Evolutionary conservation across 2,888 invertebrate species (phyloP).

Genomic region (Galerucella calmariensis): DNA sequence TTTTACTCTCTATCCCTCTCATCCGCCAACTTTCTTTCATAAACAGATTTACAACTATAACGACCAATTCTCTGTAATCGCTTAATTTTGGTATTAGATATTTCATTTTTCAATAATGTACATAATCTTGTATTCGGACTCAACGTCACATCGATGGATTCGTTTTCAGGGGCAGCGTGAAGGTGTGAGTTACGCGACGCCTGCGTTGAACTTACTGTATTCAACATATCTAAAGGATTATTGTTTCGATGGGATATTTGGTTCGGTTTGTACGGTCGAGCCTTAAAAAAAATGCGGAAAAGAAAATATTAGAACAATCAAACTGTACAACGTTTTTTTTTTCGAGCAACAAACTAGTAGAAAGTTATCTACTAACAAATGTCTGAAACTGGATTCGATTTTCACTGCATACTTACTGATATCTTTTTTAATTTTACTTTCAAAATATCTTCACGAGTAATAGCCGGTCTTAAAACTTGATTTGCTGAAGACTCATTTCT

Average conservation of each 20-base stretch:
- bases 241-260: conserved; percentile 41
- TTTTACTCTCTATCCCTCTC: conserved; percentile 16
- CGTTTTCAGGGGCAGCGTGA: conserved; percentile 41
- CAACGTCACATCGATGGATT: conserved; percentile 44
- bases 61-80: conserved; percentile 54
- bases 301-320: too few species aligned
- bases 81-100: conserved; percentile 54
- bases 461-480: conserved; percentile 55
- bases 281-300: conserved; percentile 22
- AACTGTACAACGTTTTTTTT: too few species aligned
- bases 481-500: not conserved
- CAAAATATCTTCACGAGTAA: conserved; percentile 62
- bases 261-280: conserved; percentile 33
- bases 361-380: too few species aligned
- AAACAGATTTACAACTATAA: conserved; percentile 60
- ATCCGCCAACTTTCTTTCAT: conserved; percentile 47
- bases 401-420: conserved; percentile 51
- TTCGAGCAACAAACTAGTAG: too few species aligned
- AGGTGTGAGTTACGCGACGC: conserved; percentile 44
- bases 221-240: conserved; percentile 58
- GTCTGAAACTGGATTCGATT: too few species aligned
- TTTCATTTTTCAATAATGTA: conserved; percentile 54
- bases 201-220: conserved; percentile 59
- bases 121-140: conserved; percentile 59
- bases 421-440: conserved; percentile 62